A percentile compares a stretch with the other conserved stretches of the same genome.
Conservation (phyloP, 2,888 invertebrate genomes). For the Aphidoletes aphidimyza region DNA sequence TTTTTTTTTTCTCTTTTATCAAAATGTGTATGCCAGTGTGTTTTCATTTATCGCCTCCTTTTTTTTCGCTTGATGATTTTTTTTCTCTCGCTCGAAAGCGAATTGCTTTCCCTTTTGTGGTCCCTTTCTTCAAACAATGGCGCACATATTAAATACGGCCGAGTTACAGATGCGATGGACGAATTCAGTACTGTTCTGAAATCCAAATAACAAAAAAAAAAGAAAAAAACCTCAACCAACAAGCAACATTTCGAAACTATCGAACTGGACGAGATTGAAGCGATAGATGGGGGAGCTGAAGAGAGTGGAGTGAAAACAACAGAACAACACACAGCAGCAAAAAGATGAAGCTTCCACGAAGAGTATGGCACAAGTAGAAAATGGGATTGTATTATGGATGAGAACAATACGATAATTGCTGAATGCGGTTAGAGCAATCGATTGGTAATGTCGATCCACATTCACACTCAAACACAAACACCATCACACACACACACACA, state of each 20-base stretch:
- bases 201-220: background rate
- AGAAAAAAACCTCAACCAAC: background rate
- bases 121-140: constrained; percentile 1
- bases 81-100: background rate
- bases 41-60: background rate
- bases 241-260: background rate
- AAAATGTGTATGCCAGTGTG: no score
- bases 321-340: background rate
- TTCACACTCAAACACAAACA: no score
- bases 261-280: no score
- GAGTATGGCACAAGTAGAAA: constrained; percentile 16
- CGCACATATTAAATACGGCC: background rate
- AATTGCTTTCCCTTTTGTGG: background rate
- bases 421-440: constrained; percentile 45
- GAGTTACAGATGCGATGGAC: background rate
- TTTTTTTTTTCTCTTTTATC: background rate
- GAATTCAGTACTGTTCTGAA: background rate
- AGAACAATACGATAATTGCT: constrained; percentile 49
- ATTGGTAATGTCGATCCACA: constrained; percentile 45
- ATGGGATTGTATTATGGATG: constrained; percentile 49
- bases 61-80: background rate
- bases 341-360: background rate
- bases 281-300: no score
- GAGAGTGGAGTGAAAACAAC: background rate
- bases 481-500: background rate